Evolutionary conservation across 2,797 vertebrate genomes (phyloP), one percentile per base, ranked within the genome.

Genomic region (Chelon auratus): DNA sequence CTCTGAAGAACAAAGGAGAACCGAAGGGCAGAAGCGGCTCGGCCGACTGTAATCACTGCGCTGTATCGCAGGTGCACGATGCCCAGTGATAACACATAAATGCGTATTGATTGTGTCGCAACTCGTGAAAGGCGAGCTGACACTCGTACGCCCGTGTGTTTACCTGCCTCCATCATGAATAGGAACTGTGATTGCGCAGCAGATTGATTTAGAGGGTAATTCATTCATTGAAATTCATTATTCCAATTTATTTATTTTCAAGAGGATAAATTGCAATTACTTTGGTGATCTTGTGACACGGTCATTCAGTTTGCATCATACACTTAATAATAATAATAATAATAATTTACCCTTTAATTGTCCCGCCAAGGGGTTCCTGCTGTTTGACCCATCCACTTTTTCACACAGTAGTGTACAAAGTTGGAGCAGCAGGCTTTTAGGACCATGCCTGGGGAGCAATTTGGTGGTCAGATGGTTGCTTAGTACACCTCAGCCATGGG

Each of bases 1-100:
- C 20, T 26, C 14, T 22, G 43, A 42, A 69, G 68, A 62, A 87
- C 73, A 85, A 87, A 81, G 30, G 75, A 5, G 48, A 70, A 55
- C 9, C 12, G 5, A 9, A 20, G 60, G 22, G 62, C 42, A 67
- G 14, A 61, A 54, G 64, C 5, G 66, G 37, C 61, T 62, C 9
- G 48, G 64, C 70, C 80, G 61, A 69, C 59, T 79, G 78, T 75
- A 72, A 81, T 82, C 72, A 54, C 54, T n/a, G 45, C 9, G 61
- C 40, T 70, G 75, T 68, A 43, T 77, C 30, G 30, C 77, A 78
- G 77, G 77, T 81, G 75, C 80, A 77, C 11, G 40, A 75, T 83
- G 68, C 42, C 17, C 14, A 22, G 1, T 71, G 81, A 87, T 88
- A 83, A 82, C 60, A 75, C 54, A 55, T 37, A 52, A 68, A 74